A percentile compares a stretch with the other conserved stretches of the same genome.
Evolutionary conservation across 1,140 invertebrate genomes (phyloP).

Genomic region (Listronotus bonariensis): DNA sequence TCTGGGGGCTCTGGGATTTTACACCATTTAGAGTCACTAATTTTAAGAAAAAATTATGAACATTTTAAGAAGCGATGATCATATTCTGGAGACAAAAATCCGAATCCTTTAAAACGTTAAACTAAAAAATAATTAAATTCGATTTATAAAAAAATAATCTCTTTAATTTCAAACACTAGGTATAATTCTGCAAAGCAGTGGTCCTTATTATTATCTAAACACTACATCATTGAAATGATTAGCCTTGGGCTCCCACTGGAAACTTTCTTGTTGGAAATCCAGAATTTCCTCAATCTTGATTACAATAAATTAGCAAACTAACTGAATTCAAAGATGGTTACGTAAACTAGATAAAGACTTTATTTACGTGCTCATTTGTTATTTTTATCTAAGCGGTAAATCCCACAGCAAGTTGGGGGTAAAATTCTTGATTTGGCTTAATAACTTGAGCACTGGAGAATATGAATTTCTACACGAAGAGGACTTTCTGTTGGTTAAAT

Average conservation of each 20-base stretch:
- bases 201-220: slow-evolving; percentile 16
- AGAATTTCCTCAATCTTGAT: slow-evolving; percentile 21
- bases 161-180: too few species aligned
- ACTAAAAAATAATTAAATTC: too few species aligned
- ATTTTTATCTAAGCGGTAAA: slow-evolving; percentile 20
- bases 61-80: too few species aligned
- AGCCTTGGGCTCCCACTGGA: slow-evolving; percentile 3
- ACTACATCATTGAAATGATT: slow-evolving; percentile 17
- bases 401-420: slow-evolving; percentile 4
- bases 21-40: too few species aligned
- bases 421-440: slow-evolving; percentile 14
- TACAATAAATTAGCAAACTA: slow-evolving; percentile 19
- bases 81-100: too few species aligned
- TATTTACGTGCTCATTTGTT: slow-evolving; percentile 27
- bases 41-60: too few species aligned
- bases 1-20: too few species aligned
- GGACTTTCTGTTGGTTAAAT: too few species aligned
- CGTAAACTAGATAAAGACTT: slow-evolving; percentile 27
- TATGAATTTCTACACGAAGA: too few species aligned
- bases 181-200: neutral
- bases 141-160: too few species aligned
- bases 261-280: slow-evolving; percentile 14
- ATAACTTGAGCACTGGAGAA: neutral
- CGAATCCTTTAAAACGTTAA: too few species aligned
- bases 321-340: slow-evolving; percentile 25